phyloP scores from a whole-genome alignment of 2,888 invertebrate species.

The Agrilus cyanescens region DNA sequence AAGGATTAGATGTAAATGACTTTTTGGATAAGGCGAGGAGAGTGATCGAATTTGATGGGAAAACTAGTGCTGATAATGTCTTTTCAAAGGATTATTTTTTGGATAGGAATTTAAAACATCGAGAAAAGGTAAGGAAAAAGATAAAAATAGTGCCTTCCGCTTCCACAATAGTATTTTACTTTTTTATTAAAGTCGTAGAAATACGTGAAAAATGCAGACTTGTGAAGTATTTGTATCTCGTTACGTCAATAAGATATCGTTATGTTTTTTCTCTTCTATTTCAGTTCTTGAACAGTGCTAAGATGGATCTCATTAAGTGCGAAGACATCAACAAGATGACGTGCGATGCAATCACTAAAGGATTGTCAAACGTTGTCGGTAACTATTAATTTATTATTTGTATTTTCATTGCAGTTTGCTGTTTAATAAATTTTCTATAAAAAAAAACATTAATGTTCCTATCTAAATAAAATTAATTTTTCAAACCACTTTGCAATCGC shows the following conservation, averaged over 20 bases:
- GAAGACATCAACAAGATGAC: conserved; percentile 26
- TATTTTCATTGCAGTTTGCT: too few relatives aligned
- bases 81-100: conserved; percentile 39
- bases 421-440: too few relatives aligned
- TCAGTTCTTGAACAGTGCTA: conserved; percentile 44
- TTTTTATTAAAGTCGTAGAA: too few relatives aligned
- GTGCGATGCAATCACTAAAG: conserved; percentile 28
- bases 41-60: conserved; percentile 25
- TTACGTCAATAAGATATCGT: too few relatives aligned
- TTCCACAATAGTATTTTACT: too few relatives aligned
- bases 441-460: too few relatives aligned
- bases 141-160: too few relatives aligned
- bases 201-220: too few relatives aligned
- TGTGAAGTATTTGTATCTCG: too few relatives aligned
- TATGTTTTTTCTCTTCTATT: conserved; percentile 12
- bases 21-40: conserved; percentile 33
- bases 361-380: conserved; percentile 18
- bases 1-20: conserved; percentile 25
- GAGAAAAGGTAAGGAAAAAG: conserved; percentile 39
- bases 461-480: too few relatives aligned
- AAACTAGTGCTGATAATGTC: conserved; percentile 21
- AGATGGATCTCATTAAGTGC: conserved; percentile 39
- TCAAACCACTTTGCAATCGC: too few relatives aligned
- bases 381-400: neutral
- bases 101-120: conserved; percentile 39